Evolutionary conservation across 1,140 invertebrate genomes (phyloP).

Genomic region (Bombus superbus): DNA sequence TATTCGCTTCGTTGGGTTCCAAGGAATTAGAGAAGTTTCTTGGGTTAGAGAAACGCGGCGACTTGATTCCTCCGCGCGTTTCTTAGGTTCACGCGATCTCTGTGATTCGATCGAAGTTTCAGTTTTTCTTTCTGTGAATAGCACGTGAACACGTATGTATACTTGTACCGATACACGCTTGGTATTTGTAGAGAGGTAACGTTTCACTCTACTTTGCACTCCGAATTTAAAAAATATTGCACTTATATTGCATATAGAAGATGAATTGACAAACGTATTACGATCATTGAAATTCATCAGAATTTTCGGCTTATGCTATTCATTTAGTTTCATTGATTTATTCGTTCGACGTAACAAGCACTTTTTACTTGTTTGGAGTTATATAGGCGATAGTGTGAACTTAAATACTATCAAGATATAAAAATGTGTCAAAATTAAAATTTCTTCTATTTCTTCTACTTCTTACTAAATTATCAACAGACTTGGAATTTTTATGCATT

Average conservation of each 20-base stretch:
- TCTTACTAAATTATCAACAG: too few relatives aligned
- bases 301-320: too few relatives aligned
- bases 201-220: background rate
- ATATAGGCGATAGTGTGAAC: background rate
- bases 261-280: too few relatives aligned
- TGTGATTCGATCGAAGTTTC: background rate
- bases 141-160: background rate
- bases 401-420: background rate
- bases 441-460: too few relatives aligned
- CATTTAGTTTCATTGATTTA: background rate
- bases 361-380: background rate
- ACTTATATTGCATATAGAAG: background rate
- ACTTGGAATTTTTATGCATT: background rate
- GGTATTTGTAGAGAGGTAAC: background rate
- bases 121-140: background rate
- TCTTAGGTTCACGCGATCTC: background rate
- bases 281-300: too few relatives aligned
- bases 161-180: background rate
- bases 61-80: background rate
- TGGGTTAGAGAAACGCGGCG: background rate
- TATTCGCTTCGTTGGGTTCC: background rate
- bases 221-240: background rate
- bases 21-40: background rate
- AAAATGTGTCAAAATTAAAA: too few relatives aligned
- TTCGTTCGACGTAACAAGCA: background rate